A percentile compares a stretch with the other conserved stretches of the same genome.
These are phyloP conservation scores for Drosophila virilis DNA, from an alignment of 1,140 invertebrate species.

Conservation along the genomic window DNA sequence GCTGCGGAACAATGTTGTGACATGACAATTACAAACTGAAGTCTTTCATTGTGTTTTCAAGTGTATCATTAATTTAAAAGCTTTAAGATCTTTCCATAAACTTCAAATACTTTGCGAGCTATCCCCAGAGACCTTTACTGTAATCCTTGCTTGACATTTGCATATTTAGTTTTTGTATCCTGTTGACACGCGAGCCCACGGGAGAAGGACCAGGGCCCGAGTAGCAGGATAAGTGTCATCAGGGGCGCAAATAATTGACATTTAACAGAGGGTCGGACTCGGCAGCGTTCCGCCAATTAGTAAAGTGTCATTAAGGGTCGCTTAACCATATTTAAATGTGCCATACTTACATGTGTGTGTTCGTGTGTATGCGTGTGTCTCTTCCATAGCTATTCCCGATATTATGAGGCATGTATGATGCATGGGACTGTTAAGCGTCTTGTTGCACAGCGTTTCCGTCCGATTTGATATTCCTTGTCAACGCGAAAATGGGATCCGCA, in stretches of 20 bases:
- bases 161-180: conserved; percentile 63
- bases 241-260: conserved; percentile 54
- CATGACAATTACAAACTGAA: conserved; percentile 47
- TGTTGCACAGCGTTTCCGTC: conserved; percentile 22
- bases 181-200: conserved; percentile 52
- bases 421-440: conserved; percentile 18
- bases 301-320: conserved; percentile 36
- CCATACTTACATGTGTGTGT: background rate
- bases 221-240: conserved; percentile 39
- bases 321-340: conserved; percentile 9
- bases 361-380: too few species aligned
- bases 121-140: conserved; percentile 13
- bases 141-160: conserved; percentile 67
- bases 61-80: conserved; percentile 68
- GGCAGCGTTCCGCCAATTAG: conserved; percentile 40
- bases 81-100: conserved; percentile 36
- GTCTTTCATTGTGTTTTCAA: conserved; percentile 43
- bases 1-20: conserved; percentile 61
- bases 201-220: background rate
- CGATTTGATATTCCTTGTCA: conserved; percentile 24
- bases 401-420: background rate
- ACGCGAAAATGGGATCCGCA: conserved; percentile 32
- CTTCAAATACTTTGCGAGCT: conserved; percentile 26
- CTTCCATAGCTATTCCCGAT: background rate
- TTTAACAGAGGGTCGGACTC: conserved; percentile 36